Conservation (phyloP, 2,888 invertebrate genomes). For the Protophormia terraenovae region DNA sequence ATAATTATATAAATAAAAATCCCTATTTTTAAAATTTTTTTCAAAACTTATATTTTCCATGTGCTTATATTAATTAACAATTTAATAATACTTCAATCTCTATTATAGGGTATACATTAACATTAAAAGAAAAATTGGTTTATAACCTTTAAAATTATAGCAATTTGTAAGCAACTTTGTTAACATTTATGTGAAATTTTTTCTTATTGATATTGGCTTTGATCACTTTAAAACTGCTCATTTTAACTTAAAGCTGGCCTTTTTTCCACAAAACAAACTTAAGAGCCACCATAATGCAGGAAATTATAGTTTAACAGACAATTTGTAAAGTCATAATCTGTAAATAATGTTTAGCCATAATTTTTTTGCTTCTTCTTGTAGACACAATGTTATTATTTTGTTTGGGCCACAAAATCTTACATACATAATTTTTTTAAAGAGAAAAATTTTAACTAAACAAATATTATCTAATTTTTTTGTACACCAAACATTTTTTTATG, state of each 20-base stretch:
- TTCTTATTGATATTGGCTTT: background rate
- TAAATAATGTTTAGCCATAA: slow-evolving; percentile 62
- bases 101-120: too few relatives aligned
- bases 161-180: slow-evolving; percentile 64
- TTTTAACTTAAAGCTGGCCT: slow-evolving; percentile 21
- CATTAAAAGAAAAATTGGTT: too few relatives aligned
- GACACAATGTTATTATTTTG: background rate
- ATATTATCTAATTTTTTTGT: background rate
- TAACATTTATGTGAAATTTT: slow-evolving; percentile 61
- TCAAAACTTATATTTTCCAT: too few relatives aligned
- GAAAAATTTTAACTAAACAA: slow-evolving; percentile 1
- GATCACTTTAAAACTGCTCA: slow-evolving; percentile 5
- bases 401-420: too few relatives aligned
- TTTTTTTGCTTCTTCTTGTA: too few relatives aligned
- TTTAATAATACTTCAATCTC: too few relatives aligned
- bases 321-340: slow-evolving; percentile 60
- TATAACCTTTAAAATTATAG: slow-evolving; percentile 60
- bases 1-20: too few relatives aligned
- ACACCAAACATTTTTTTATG: slow-evolving; percentile 21
- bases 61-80: too few relatives aligned
- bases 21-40: too few relatives aligned
- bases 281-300: slow-evolving; percentile 54
- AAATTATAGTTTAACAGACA: slow-evolving; percentile 64
- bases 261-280: slow-evolving; percentile 16
- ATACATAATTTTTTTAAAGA: too few relatives aligned